Evolutionary conservation across 2,113 vertebrate species (phyloP).

Genomic region (Geothlypis trichas): DNA sequence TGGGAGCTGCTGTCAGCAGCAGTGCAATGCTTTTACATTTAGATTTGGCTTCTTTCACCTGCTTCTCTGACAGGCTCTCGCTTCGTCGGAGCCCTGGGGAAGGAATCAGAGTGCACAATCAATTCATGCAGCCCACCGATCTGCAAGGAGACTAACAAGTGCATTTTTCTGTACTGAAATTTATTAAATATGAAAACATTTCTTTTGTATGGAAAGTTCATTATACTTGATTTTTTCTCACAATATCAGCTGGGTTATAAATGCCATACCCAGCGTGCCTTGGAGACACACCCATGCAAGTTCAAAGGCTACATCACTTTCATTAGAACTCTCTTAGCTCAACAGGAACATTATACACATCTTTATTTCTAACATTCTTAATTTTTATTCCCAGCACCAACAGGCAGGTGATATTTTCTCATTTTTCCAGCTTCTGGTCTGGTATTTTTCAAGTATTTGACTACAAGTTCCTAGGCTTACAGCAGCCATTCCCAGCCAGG

Average conservation of each 20-base stretch:
- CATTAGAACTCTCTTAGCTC: not conserved
- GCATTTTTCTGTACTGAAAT: not conserved
- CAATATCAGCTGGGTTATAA: not conserved
- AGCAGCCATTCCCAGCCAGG: not conserved
- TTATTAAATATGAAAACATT: not conserved
- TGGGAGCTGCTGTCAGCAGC: constrained; percentile 89
- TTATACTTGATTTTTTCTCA: constrained; percentile 3
- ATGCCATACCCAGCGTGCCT: not conserved
- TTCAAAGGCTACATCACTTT: not conserved
- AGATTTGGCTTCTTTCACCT: constrained; percentile 96
- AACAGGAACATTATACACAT: not conserved
- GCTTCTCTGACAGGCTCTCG: constrained; percentile 95
- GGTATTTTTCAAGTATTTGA: not conserved
- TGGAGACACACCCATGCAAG: not conserved
- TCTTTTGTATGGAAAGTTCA: not conserved
- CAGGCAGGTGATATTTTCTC: not conserved
- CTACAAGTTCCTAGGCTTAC: not conserved
- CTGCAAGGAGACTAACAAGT: not conserved
- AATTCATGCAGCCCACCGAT: not conserved
- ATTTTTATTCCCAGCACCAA: not conserved
- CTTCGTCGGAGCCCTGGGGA: constrained; percentile 88
- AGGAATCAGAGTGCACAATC: not conserved
- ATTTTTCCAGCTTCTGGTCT: not conserved
- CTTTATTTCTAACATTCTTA: not conserved
- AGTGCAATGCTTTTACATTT: constrained; percentile 98